Conservation (phyloP, 2,113 vertebrate genomes). For the Crotalus horridus region DNA sequence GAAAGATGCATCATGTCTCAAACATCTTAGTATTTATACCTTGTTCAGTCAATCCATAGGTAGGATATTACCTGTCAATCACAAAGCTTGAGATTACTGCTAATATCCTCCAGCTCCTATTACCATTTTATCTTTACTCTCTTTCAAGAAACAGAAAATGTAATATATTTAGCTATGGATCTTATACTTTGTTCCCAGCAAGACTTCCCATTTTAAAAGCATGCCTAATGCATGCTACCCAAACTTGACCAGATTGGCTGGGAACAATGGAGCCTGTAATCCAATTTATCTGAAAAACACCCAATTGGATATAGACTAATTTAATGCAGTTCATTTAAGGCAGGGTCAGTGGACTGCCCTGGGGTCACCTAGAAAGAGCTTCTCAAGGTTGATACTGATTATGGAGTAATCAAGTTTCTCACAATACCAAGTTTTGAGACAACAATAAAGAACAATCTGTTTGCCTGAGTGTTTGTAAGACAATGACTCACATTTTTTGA, state of each 20-base stretch:
- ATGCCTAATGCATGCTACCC: neutral
- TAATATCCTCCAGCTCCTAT: neutral
- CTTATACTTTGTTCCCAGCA: neutral
- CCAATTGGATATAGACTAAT: neutral
- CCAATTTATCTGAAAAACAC: neutral
- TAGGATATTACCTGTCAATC: neutral
- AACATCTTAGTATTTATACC: neutral
- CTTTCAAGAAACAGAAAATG: neutral
- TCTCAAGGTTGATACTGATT: neutral
- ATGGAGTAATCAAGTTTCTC: neutral
- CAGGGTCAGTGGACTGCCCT: neutral
- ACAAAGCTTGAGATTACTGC: neutral
- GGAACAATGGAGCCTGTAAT: neutral
- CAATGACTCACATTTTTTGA: neutral
- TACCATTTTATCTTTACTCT: neutral
- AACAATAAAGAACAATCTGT: neutral
- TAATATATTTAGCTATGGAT: neutral
- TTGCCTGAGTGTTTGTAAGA: neutral
- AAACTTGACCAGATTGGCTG: neutral
- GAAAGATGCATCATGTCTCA: neutral
- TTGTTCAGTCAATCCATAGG: neutral
- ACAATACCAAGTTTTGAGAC: neutral
- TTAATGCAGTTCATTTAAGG: neutral
- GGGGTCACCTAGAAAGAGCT: neutral
- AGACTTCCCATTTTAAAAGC: neutral